phyloP scores from a whole-genome alignment of 2,113 vertebrate genomes.

The Halcyon senegalensis region DNA sequence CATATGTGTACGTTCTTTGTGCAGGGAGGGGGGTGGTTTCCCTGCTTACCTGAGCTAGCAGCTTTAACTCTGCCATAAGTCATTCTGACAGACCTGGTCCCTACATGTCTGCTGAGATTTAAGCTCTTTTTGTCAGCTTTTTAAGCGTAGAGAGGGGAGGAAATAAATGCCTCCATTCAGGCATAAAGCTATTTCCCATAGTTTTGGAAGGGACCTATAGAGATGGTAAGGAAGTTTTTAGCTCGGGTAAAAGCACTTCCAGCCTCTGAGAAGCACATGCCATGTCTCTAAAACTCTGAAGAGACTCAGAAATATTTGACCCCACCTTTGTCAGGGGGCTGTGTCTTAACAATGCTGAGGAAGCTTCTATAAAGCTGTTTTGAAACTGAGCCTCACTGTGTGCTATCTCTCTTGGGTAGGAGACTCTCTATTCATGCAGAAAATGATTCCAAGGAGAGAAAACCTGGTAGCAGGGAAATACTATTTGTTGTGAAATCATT shows the following conservation, averaged over 20 bases:
- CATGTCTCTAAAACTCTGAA: neutral
- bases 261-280: fast-evolving
- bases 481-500: neutral
- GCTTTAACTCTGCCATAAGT: neutral
- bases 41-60: neutral
- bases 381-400: neutral
- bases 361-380: neutral
- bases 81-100: neutral
- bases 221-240: neutral
- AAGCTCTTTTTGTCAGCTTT: neutral
- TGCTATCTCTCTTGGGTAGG: neutral
- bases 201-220: neutral
- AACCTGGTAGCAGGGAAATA: neutral
- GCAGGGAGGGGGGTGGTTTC: neutral
- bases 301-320: neutral
- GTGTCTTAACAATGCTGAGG: neutral
- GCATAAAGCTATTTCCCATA: neutral
- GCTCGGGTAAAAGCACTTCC: neutral
- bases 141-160: neutral
- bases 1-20: neutral
- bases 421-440: neutral
- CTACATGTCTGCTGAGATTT: conserved; percentile 3
- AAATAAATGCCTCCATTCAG: neutral
- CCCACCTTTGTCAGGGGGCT: neutral
- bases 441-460: neutral